Base-by-base conservation (phyloP, 1,140 invertebrate genomes). In the Meloidogyne exigua region DNA sequence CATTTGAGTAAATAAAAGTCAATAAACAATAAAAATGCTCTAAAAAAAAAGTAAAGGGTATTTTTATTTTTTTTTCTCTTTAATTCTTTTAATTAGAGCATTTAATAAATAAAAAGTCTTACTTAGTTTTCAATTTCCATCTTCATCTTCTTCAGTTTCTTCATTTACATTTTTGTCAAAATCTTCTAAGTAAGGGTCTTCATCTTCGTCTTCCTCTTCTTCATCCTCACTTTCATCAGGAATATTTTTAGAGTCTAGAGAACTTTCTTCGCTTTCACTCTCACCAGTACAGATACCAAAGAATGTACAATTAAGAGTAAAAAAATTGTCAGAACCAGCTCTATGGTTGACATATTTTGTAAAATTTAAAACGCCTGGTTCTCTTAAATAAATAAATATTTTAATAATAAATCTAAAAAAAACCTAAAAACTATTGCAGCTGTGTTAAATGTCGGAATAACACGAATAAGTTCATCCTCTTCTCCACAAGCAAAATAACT, bases 281-380 rank as follows among this genome's bases (percentile, higher is more conserved):
- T 80, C 76, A 36, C 68, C 80, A 15, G 44, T 68, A 39, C 39
- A 77, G 21, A 82, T 62, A 28, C 80, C 80, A 62, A 81, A 81
- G 28, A 80, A 81, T 7, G 78, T 77, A 39, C 78, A 81, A 25
- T 72, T 72, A 2, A 81, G 26, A 12, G 82, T 66, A 74, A 80
- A 82, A 63, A 68, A 82, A 49, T n/a, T 39, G 18, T 79, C 64
- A 36, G 75, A 68, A 23, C 66, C 79, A 10, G 75, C 72, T 32
- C 49, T 72, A 32, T 66, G 67, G 44, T 84, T 82, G 7, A 84
- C 32, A 69, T 82, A 82, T 65, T 82, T 82, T 0, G 72, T 81
- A 75, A 82, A 82, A 36, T 82, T 82, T 18, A 82, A 26, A n/a
- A 82, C 75, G 23, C 83, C 79, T 12, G 83, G 82, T 72, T 82